Evolutionary conservation across 2,888 invertebrate genomes (phyloP).

Genomic region (Periphyllus acericola): DNA sequence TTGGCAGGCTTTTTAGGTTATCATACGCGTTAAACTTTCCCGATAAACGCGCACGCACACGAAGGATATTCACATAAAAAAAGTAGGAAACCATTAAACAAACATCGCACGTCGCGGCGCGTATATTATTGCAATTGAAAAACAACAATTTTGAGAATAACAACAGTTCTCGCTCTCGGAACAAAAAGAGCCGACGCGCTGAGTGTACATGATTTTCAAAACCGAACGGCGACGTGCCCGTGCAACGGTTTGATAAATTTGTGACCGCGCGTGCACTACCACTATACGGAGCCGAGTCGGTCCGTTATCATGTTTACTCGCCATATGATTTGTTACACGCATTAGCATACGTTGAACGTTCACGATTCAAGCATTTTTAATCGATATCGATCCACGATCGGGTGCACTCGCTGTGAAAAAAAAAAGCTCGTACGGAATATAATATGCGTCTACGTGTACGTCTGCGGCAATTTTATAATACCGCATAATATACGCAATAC

Average conservation of each 20-base stretch:
- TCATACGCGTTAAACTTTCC: conserved; percentile 6
- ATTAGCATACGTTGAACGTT: not conserved
- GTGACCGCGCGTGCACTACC: not conserved
- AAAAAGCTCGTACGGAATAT: too few relatives aligned
- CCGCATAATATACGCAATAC: not conserved
- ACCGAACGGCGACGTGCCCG: not conserved
- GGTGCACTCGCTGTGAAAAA: not conserved
- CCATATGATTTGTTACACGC: not conserved
- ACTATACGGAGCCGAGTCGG: not conserved
- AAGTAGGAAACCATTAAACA: conserved; percentile 46
- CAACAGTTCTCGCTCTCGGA: not conserved
- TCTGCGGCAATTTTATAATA: too few relatives aligned
- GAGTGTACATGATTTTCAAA: not conserved
- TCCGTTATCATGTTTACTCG: not conserved
- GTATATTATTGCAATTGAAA: conserved; percentile 9
- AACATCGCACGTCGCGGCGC: conserved; percentile 17
- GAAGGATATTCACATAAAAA: conserved; percentile 28
- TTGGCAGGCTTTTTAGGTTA: conserved; percentile 14
- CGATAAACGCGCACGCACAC: not conserved
- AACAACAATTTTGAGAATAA: conserved; percentile 30
- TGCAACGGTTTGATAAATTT: not conserved
- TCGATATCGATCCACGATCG: too few relatives aligned
- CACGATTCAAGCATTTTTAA: not conserved
- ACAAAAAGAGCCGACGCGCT: not conserved
- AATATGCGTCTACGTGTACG: too few relatives aligned